Evolutionary conservation across 1,140 invertebrate species (phyloP), one percentile per base, ranked within the genome.

Genomic region (Brachionus sp.): DNA sequence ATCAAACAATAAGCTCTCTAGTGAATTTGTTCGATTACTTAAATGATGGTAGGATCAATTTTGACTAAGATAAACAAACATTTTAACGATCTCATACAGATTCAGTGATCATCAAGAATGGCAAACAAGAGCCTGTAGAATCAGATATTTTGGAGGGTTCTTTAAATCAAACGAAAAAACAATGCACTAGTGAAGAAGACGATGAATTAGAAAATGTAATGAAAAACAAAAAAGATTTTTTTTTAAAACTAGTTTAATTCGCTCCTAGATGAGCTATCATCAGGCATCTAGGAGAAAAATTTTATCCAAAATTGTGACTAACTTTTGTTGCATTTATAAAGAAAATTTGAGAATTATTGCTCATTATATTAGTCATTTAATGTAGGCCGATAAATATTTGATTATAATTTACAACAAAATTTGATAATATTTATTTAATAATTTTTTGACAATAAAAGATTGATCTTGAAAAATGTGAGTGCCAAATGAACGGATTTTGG

Each of bases 401-500:
- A 1, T 66, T 33, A 33, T 37, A 66, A 66, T 66, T 66, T 66
- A 66, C 29, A 37, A 66, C 64, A 66, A 66, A 57, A 57, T 57
- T 57, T 57, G 50, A 57, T 57, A 57, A 57, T 57, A 57, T 57
- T 57, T 57, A 57, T 23, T 57, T 57, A 57, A 57, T 57, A 57
- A 23, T 23, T 57, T 57, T 57, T 57, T 23, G 29, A 68, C 16
- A 68, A 68, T 25, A 68, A 35, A 68, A 75, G 70, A 75, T 75
- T 13, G 70, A 75, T 75, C 23, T 75, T 5, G 70, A 75, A 46
- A 44, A 75, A 75, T 9, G 2, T 46, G 70, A 75, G 4, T 44
- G 12, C 23, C 44, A 44, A 75, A 9, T 25, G 44, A 75, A 75
- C 39, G 70, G 70, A 75, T 75, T 75, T 75, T 75, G 70, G 70